Percentiles rank a stretch among this genome's conserved stretches.
Evolutionary conservation across 2,797 vertebrate species (phyloP).

Genomic region (Lacerta agilis): DNA sequence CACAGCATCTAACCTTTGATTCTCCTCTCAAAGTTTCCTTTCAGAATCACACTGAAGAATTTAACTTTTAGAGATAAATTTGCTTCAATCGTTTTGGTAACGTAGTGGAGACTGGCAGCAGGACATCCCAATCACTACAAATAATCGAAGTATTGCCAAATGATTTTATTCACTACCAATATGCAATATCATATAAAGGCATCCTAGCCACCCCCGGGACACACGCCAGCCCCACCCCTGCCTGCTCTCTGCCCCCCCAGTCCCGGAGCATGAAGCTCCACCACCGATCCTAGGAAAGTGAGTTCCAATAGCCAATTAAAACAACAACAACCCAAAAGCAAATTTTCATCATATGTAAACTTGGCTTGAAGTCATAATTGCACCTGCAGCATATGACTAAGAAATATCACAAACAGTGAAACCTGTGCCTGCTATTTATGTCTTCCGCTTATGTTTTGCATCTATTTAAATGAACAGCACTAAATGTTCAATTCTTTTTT

Average conservation of each 20-base stretch:
- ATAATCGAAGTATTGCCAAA: background rate
- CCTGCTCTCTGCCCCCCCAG: no score
- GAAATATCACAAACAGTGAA: background rate
- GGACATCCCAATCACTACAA: background rate
- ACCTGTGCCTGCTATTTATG: background rate
- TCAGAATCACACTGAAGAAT: background rate
- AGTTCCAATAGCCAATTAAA: background rate
- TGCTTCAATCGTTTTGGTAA: background rate
- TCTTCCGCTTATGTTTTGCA: background rate
- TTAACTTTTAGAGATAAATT: background rate
- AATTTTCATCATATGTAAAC: background rate
- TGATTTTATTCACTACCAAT: background rate
- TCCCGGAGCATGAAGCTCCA: no score
- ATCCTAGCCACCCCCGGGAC: background rate
- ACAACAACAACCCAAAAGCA: background rate
- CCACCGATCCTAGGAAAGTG: background rate
- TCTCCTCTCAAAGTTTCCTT: background rate
- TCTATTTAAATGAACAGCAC: background rate
- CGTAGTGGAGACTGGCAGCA: no score
- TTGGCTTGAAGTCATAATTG: conserved; percentile 27
- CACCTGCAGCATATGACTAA: background rate
- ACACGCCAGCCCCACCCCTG: no score
- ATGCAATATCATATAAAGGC: background rate
- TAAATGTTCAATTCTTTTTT: conserved; percentile 41
- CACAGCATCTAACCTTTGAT: background rate